Evolutionary conservation across 2,888 invertebrate genomes (phyloP), one percentile per base, ranked within the genome.

Genomic region (Petrolisthes manimaculis): DNA sequence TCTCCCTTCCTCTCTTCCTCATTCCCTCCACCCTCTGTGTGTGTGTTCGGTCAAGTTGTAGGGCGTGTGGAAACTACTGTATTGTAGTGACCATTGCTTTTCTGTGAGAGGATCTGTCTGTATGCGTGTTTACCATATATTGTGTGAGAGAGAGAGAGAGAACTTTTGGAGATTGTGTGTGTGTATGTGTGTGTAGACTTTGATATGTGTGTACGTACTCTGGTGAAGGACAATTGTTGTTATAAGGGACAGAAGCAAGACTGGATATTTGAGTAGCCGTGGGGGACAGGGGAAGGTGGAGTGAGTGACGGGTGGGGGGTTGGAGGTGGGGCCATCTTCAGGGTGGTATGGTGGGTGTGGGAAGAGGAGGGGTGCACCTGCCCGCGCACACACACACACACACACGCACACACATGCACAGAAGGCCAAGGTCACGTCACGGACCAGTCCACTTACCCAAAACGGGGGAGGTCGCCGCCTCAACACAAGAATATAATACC

Each of bases 401-500:
- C 67, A 21, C 80, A 56, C 61, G 18, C 6, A 4, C 69, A n/a
- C 61, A 61, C 61, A 6, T 51, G 56, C 80, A 74, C 75, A 21
- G 86, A 88, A 88, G 83, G 87, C 87, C 88, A 88, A 80, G 88
- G 88, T 88, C 88, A 84, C 88, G 84, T 88, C 87, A 87, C 88
- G 84, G 88, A 56, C 51, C 74, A 54, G 56, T 67, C 88, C 88
- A 88, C 71, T 88, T 56, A 18, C n/a, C 9, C 61, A 56, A 12
- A 53, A 61, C 61, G 67, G 88, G 88, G 88, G 87, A 84, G 80
- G 71, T 71, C 83, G 51, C 69, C 51, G n/a, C n/a, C n/a, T n/a
- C n/a, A n/a, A n/a, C n/a, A n/a, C n/a, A n/a, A n/a, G n/a, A n/a
- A n/a, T n/a, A n/a, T n/a, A n/a, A n/a, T n/a, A n/a, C n/a, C n/a